Percentiles rank a stretch among this genome's conserved stretches.
phyloP scores from a whole-genome alignment of 2,888 invertebrate species.

The Phyllotreta striolata region DNA sequence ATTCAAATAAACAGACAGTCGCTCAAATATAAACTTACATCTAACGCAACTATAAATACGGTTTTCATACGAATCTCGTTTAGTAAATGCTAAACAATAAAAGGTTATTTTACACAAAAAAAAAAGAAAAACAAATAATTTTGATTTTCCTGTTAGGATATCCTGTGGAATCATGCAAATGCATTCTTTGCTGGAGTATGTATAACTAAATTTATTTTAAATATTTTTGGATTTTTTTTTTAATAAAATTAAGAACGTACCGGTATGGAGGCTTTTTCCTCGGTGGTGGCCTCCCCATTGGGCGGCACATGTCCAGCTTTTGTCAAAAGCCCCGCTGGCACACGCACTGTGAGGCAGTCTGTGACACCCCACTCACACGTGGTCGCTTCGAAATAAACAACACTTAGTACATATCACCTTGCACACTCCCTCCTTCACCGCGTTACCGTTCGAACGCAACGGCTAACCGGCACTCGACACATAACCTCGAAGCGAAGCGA shows the following conservation, averaged over 20 bases:
- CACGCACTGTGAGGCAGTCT: slow-evolving; percentile 62
- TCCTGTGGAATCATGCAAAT: too few relatives aligned
- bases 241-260: slow-evolving; percentile 48
- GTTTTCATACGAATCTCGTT: too few relatives aligned
- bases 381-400: slow-evolving; percentile 54
- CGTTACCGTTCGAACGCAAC: slow-evolving; percentile 42
- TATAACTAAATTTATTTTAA: background rate
- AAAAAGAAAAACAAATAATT: too few relatives aligned
- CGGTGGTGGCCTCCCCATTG: slow-evolving; percentile 62
- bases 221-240: background rate
- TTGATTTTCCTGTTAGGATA: too few relatives aligned
- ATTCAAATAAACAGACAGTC: too few relatives aligned
- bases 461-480: slow-evolving; percentile 31
- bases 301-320: slow-evolving; percentile 63
- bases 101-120: too few relatives aligned
- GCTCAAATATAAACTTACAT: too few relatives aligned
- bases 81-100: too few relatives aligned
- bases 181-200: background rate
- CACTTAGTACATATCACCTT: slow-evolving; percentile 54
- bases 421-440: slow-evolving; percentile 35
- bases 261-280: slow-evolving; percentile 63
- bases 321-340: slow-evolving; percentile 61
- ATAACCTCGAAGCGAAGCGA: slow-evolving; percentile 27
- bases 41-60: too few relatives aligned
- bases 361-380: slow-evolving; percentile 59